Conservation (phyloP, 1,140 invertebrate genomes). For the Pseudomyrmex gracilis region DNA sequence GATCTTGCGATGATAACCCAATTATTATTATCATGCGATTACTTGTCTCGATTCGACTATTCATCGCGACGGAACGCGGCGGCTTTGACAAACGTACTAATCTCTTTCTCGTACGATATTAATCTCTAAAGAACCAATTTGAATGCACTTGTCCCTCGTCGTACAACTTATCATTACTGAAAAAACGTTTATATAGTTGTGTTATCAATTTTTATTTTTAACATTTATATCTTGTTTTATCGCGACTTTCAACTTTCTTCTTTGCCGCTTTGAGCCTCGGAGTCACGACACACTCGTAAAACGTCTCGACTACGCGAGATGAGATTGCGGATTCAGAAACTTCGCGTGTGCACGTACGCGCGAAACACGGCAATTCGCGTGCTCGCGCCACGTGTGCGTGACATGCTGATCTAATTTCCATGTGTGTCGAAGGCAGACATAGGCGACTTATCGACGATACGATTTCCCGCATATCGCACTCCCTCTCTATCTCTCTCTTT, state of each 20-base stretch:
- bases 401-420: constrained; percentile 77
- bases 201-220: not conserved
- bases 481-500: constrained; percentile 1
- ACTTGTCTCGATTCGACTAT: constrained; percentile 13
- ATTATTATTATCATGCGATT: constrained; percentile 13
- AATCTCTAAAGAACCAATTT: constrained; percentile 7
- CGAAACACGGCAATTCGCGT: constrained; percentile 12
- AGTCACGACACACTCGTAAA: constrained; percentile 2
- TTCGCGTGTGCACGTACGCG: not conserved
- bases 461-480: constrained; percentile 43
- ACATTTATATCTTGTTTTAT: not conserved
- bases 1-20: constrained; percentile 5
- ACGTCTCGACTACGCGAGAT: constrained; percentile 37
- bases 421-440: constrained; percentile 17
- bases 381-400: constrained; percentile 49
- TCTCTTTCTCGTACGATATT: not conserved
- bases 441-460: constrained; percentile 41
- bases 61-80: constrained; percentile 5
- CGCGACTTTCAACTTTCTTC: not conserved
- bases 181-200: not conserved
- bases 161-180: too few species aligned
- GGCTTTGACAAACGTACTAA: not conserved
- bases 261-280: not conserved
- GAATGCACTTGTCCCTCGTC: not conserved
- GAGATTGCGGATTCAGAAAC: constrained; percentile 12